Conservation (phyloP, 2,888 invertebrate genomes). For the Zygaena filipendulae region DNA sequence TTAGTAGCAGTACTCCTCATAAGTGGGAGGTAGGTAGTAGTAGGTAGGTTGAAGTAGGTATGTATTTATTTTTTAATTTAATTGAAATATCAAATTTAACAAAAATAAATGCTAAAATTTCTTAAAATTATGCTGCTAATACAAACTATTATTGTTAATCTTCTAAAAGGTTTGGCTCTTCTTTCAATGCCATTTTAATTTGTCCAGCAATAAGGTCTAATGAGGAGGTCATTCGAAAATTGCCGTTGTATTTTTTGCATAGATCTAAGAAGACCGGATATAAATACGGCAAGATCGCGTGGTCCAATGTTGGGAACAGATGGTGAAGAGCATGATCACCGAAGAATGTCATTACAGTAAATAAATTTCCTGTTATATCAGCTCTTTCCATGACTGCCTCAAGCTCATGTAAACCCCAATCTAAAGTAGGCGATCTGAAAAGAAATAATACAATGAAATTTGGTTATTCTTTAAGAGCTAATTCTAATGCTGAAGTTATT, state of each 20-base stretch:
- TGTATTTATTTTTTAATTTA: no score
- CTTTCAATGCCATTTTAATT: slow-evolving; percentile 43
- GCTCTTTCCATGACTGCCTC: slow-evolving; percentile 78
- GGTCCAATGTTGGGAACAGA: slow-evolving; percentile 81
- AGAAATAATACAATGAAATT: no score
- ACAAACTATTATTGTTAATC: no score
- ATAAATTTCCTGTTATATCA: slow-evolving; percentile 72
- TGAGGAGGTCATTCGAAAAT: slow-evolving; percentile 46
- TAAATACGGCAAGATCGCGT: slow-evolving; percentile 72
- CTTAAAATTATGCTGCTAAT: no score
- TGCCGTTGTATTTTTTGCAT: slow-evolving; percentile 62
- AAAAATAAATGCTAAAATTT: no score
- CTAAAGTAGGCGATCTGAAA: slow-evolving; percentile 47
- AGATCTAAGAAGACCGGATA: slow-evolving; percentile 54
- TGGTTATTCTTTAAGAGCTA: no score
- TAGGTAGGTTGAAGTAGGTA: no score
- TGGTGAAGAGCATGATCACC: slow-evolving; percentile 83
- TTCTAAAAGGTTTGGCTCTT: slow-evolving; percentile 27
- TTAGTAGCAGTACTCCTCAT: no score
- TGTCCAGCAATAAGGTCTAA: slow-evolving; percentile 74
- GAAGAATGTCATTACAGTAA: slow-evolving; percentile 75
- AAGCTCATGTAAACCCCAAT: slow-evolving; percentile 81
- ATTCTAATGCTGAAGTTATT: no score
- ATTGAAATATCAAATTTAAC: no score
- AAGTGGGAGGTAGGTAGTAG: no score